Base-by-base conservation (phyloP, 2,113 vertebrate genomes). In the Lepus americanus region DNA sequence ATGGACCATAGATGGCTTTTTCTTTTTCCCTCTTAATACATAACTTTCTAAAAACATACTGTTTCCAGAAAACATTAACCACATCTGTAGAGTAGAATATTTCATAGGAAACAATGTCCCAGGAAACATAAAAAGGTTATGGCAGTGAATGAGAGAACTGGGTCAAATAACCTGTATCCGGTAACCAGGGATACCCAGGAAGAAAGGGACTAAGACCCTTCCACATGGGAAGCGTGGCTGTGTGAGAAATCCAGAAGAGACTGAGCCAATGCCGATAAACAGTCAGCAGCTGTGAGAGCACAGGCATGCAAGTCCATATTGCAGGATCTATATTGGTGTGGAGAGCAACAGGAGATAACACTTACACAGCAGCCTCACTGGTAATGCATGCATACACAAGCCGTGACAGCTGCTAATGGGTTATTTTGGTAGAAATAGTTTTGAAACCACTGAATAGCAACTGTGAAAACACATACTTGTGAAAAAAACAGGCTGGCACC, bases 1-100 rank as follows among this genome's bases (percentile, higher is more conserved):
- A 17, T 19, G 19, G 55, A 17, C 55, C 14, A 59, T 59, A 59
- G 14, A 59, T 59, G 55, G 55, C 55, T 59, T 19, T 16, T 19
- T 59, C 55, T 59, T 27, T 66, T 27, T 66, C 23, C 23, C 25
- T 81, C 12, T 7, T 36, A 70, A 13, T 12, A 70, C 19, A 33
- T 44, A 44, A 7, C 77, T 90, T 78, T 69, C 44, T 59, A 59
- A 87, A 59, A n/a, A 92, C 70, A 73, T 44, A 88, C 22, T 61
- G 5, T 55, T 95, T 85, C n/a, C 22, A 16, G 92, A 93, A 55
- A 78, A 51, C 5, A 69, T n/a, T 25, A 64, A 89, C 64, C 53
- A 84, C 49, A 87, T 69, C 49, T 64, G 27, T 39, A 23, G 90
- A 33, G 33, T 36, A 27, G 36, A 67, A 23, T 78, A n/a, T 72